Base-by-base conservation (phyloP, 2,797 vertebrate genomes). In the Peromyscus melanophrys region DNA sequence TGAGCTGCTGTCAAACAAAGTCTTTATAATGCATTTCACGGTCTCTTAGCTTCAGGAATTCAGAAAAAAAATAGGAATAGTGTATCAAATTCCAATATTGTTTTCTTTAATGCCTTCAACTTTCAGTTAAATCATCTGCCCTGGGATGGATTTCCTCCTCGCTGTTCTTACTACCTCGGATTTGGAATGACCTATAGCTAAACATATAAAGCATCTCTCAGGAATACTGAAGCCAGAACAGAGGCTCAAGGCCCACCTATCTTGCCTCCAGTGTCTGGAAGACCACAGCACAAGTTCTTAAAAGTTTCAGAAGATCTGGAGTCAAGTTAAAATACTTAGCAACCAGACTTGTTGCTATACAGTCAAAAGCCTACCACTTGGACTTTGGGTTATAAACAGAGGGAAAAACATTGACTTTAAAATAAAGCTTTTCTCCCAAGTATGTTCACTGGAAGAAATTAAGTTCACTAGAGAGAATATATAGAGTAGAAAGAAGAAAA, bases 1-100 rank as follows among this genome's bases (percentile, higher is more conserved):
- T 37, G 57, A 59, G 57, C 29, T 40, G 69, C 40, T 94, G 59
- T 77, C 27, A 59, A 91, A 80, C 37, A 86, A 63, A 75, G 27
- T 43, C 57, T 89, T 88, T 73, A 27, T 37, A 49, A 87, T 37
- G 1, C 23, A 78, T 84, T 92, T 83, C 55, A 34, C 65, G 37
- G 29, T 8, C 61, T 34, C 31, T 9, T 73, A 46, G 40, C 52
- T 92, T 92, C 67, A 89, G 61, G 71, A 96, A 94, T 78, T 89
- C 84, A 89, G 34, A n/a, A 82, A 85, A 55, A 37, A 89, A 85
- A 61, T 77, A 71, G 49, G 16, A 80, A 34, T 52, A 21, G 52
- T 88, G 23, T 84, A 73, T 88, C 84, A 37, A 94, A 83, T 78
- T 89, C 37, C 55, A 89, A 31, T 55, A 37, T 31, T 69, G 14